Conservation (phyloP, 2,797 vertebrate genomes). For the Spinus olivaceus region DNA sequence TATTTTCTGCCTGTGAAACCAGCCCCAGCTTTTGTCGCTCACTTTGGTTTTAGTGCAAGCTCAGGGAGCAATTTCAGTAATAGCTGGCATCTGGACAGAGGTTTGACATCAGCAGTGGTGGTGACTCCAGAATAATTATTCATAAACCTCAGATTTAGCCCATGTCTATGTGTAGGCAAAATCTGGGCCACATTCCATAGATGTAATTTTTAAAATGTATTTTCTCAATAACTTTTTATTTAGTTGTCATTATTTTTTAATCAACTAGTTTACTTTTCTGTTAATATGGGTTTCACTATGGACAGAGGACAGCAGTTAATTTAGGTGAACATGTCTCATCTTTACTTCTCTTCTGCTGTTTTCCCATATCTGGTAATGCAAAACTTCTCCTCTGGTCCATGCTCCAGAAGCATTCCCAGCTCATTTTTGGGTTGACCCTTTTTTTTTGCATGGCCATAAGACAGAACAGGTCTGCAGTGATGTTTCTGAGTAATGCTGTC, state of each 20-base stretch:
- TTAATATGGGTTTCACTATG: neutral
- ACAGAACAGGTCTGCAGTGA: neutral
- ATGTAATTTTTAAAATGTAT: neutral
- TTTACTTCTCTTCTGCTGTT: neutral
- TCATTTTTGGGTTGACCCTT: neutral
- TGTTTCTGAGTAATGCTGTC: neutral
- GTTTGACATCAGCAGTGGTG: neutral
- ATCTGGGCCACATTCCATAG: neutral
- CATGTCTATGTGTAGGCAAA: neutral
- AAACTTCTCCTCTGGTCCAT: neutral
- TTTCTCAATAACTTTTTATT: neutral
- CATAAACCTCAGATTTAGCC: neutral
- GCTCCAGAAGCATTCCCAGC: neutral
- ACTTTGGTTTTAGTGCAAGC: neutral
- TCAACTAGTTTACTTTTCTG: neutral
- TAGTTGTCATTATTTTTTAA: neutral
- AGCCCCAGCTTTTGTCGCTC: neutral
- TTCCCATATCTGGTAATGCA: neutral
- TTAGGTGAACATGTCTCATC: neutral
- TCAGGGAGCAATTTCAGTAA: neutral
- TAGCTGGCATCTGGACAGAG: neutral
- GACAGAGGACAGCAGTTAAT: neutral
- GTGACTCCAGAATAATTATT: neutral
- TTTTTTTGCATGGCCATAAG: neutral
- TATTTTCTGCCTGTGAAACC: neutral